Conservation (phyloP, 1,140 invertebrate species). For the Zaprionus taronus region DNA sequence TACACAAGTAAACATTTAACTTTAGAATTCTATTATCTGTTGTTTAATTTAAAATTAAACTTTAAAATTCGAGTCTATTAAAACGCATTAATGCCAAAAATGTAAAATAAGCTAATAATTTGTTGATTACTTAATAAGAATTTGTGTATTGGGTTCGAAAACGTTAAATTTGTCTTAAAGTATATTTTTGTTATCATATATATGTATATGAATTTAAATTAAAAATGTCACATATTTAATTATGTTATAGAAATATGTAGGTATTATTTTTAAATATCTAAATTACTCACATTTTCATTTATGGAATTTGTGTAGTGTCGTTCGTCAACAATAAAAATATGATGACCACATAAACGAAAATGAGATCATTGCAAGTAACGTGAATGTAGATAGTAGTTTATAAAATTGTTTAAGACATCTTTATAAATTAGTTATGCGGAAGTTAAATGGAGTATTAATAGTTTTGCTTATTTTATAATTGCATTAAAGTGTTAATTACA, state of each 20-base stretch:
- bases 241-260: not conserved
- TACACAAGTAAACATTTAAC: not conserved
- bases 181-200: too few relatives aligned
- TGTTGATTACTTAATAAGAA: not conserved
- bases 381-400: not conserved
- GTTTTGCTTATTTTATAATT: slow-evolving; percentile 31
- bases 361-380: not conserved
- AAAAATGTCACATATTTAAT: not conserved
- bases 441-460: slow-evolving; percentile 1
- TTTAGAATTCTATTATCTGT: not conserved
- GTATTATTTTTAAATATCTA: not conserved
- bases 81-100: not conserved
- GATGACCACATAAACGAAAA: not conserved
- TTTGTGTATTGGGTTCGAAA: not conserved
- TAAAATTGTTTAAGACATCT: not conserved
- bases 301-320: not conserved
- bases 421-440: not conserved
- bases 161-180: not conserved
- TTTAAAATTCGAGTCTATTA: not conserved
- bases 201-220: not conserved
- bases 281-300: not conserved
- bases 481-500: slow-evolving; percentile 31
- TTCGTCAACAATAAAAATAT: not conserved
- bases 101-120: not conserved
- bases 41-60: not conserved